Evolutionary conservation across 2,113 vertebrate species (phyloP), one percentile per base, ranked within the genome.

Genomic region (Trogon surrucura): DNA sequence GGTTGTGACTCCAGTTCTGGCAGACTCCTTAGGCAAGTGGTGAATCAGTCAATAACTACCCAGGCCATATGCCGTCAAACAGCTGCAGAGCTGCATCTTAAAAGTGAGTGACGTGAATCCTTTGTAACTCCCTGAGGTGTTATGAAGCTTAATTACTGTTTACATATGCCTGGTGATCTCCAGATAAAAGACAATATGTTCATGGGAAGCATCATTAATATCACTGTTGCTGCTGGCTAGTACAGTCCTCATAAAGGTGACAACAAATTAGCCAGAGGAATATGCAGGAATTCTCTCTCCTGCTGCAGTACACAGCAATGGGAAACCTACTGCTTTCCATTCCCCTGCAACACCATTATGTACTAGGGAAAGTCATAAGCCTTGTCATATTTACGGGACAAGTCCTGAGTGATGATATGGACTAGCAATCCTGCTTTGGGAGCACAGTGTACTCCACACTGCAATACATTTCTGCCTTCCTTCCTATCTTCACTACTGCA

Each of bases 291-390:
- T 82, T 56, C 29, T 50, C 15, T 25, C 38, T 75, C 22, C 58
- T 54, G n/a, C 84, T 89, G 45, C 30, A 54, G 15, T 9, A 9
- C 26, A 32, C n/a, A 54, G 22, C 41, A 36, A 16, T 19, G 50
- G 45, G 78, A 87, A 87, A 56, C 27, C 17, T 26, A 41, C 53
- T 64, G 48, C 45, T 72, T 87, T 78, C 51, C 48, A 44, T 50
- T 61, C 8, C 26, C 30, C 47, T 71, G 19, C 13, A 54, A 34
- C 2, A 36, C 10, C 22, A 27, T 32, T 36, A 30, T 0, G 0
- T 36, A 17, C 26, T 9, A 30, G 45, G 58, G 48, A 22, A 82
- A 61, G 41, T 48, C 32, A 64, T 11, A 53, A 16, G 13, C 38
- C 20, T 65, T 60, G 54, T 26, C 71, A 12, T 45, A 60, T 75